A percentile compares a stretch with the other conserved stretches of the same genome.
Evolutionary conservation across 2,797 vertebrate genomes (phyloP).

Genomic region (Acipenser oxyrinchus): DNA sequence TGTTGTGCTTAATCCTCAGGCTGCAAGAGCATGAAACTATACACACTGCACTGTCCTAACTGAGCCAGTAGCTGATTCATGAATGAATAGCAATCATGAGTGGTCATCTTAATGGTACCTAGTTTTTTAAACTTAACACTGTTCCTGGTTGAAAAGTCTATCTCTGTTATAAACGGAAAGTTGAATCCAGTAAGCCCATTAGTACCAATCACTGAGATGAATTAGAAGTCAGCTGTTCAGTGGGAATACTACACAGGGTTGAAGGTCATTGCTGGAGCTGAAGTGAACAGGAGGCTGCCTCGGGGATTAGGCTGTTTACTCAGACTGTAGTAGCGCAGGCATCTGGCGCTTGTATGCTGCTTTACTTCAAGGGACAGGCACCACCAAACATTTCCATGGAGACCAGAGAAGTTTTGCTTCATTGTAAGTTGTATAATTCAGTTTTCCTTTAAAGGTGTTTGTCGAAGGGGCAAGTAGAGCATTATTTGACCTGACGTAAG

Average conservation of each 20-base stretch:
- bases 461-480: too few species aligned
- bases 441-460: neutral
- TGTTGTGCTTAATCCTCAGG: too few species aligned
- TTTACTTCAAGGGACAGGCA: conserved; percentile 43
- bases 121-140: neutral
- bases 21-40: too few species aligned
- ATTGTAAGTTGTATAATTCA: conserved; percentile 63
- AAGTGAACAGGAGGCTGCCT: conserved; percentile 43
- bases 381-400: conserved; percentile 64
- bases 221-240: conserved; percentile 68
- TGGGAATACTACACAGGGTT: conserved; percentile 28
- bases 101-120: too few species aligned
- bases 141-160: too few species aligned
- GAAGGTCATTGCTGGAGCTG: conserved; percentile 56
- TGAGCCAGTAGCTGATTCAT: too few species aligned
- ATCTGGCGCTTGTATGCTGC: conserved; percentile 48
- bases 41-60: too few species aligned
- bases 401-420: conserved; percentile 67
- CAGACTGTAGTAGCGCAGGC: conserved; percentile 39
- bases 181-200: conserved; percentile 33
- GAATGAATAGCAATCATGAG: too few species aligned
- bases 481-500: too few species aligned
- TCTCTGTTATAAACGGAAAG: too few species aligned
- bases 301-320: conserved; percentile 53
- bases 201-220: conserved; percentile 38